phyloP scores from a whole-genome alignment of 2,113 vertebrate genomes.

The Hippocampus barbouri region DNA sequence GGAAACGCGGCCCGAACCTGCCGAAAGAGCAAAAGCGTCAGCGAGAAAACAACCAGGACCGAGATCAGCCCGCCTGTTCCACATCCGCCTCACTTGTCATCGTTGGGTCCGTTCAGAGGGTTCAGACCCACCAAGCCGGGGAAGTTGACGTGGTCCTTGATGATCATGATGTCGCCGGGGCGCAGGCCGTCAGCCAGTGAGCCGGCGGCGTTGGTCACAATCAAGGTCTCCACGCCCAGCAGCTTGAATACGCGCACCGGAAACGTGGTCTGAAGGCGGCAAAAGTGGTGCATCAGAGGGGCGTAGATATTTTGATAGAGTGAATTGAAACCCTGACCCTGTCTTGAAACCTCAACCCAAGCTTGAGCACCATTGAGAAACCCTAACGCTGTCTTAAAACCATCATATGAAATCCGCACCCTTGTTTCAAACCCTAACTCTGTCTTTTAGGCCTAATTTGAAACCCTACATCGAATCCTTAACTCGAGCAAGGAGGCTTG shows the following conservation, averaged over 20 bases:
- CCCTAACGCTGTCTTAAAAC: too few species aligned
- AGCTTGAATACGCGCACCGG: slow-evolving; percentile 78
- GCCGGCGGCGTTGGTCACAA: slow-evolving; percentile 80
- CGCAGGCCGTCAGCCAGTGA: slow-evolving; percentile 71
- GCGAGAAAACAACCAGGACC: background rate
- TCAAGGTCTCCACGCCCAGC: slow-evolving; percentile 75
- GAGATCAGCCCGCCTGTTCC: background rate
- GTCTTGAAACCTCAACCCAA: too few species aligned
- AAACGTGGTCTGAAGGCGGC: slow-evolving; percentile 70
- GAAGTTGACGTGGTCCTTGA: slow-evolving; percentile 79
- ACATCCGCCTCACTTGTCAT: slow-evolving; percentile 66
- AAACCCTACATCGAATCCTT: too few species aligned
- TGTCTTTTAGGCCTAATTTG: too few species aligned
- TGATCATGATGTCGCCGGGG: slow-evolving; percentile 79
- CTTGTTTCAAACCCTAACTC: too few species aligned
- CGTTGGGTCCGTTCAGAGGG: slow-evolving; percentile 76
- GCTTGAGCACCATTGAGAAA: too few species aligned
- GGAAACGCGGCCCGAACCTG: slow-evolving; percentile 81
- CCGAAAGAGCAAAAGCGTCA: background rate
- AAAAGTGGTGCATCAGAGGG: background rate
- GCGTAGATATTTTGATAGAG: background rate
- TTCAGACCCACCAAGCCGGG: slow-evolving; percentile 74
- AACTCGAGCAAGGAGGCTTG: too few species aligned
- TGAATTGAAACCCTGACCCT: too few species aligned
- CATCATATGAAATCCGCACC: too few species aligned